Conservation (phyloP, 2,113 vertebrate genomes). For the Propithecus coquereli region DNA sequence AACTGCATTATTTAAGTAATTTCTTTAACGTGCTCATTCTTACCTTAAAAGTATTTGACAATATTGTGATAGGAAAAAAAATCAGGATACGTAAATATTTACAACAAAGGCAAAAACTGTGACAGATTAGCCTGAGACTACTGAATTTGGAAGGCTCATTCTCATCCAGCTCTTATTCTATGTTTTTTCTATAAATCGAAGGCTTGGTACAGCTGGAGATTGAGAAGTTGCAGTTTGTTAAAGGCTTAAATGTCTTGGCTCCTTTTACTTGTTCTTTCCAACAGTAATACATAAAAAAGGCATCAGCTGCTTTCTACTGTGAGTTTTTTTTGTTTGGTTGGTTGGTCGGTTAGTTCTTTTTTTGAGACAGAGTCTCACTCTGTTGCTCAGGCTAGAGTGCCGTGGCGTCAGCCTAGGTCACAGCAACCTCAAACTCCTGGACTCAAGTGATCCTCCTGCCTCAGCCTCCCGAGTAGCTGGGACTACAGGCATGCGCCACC, state of each 20-base stretch:
- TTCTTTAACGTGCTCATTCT: background rate
- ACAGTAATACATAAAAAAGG: background rate
- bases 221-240: background rate
- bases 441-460: too few species aligned
- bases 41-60: background rate
- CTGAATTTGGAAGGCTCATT: background rate
- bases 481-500: too few species aligned
- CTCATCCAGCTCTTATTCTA: background rate
- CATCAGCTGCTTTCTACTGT: background rate
- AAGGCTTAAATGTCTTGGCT: background rate
- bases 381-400: too few species aligned
- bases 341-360: too few species aligned
- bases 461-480: too few species aligned
- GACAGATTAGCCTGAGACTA: background rate
- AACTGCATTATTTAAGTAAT: background rate
- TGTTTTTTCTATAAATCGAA: background rate
- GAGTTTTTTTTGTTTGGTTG: background rate
- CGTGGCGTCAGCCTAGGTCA: too few species aligned
- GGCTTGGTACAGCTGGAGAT: background rate
- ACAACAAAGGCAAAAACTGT: background rate
- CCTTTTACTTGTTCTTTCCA: background rate
- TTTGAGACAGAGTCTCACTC: too few species aligned
- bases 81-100: background rate
- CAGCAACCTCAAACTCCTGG: too few species aligned
- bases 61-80: background rate